These are phyloP conservation scores for Takifugu bimaculatus DNA, from an alignment of 2,113 vertebrate species.

Conservation along the genomic window DNA sequence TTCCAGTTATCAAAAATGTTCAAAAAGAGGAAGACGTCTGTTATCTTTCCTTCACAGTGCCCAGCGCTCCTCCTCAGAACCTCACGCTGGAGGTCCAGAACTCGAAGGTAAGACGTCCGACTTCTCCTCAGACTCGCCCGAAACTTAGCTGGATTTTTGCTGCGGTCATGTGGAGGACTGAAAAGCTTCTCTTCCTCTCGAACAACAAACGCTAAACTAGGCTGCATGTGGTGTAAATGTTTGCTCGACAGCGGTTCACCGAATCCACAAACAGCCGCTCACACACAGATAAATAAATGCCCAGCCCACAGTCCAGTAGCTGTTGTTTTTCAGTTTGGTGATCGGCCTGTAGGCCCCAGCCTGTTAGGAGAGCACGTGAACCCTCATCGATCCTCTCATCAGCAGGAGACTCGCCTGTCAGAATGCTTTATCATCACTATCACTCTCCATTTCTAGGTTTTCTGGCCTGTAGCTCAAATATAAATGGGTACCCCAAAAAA, in stretches of 20 bases:
- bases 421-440: slow-evolving; percentile 51
- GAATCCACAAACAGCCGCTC: slow-evolving; percentile 25
- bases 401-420: slow-evolving; percentile 61
- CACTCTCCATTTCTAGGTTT: slow-evolving; percentile 27
- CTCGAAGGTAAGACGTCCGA: slow-evolving; percentile 85
- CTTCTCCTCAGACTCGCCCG: background rate
- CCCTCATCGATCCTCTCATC: slow-evolving; percentile 58
- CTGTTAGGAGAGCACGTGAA: slow-evolving; percentile 47
- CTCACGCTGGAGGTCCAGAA: slow-evolving; percentile 92
- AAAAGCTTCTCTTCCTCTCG: slow-evolving; percentile 1
- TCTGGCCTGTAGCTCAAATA: slow-evolving; percentile 21
- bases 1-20: background rate
- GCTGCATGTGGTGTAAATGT: background rate
- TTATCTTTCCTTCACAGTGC: slow-evolving; percentile 75
- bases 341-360: background rate
- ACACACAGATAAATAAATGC: no score
- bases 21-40: background rate
- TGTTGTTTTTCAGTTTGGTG: no score
- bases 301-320: no score
- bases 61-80: slow-evolving; percentile 91
- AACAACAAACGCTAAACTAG: background rate
- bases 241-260: background rate
- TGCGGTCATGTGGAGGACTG: background rate
- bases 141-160: background rate
- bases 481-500: slow-evolving; percentile 3